phyloP scores from a whole-genome alignment of 2,113 vertebrate species.

The Malaclemys terrapin region DNA sequence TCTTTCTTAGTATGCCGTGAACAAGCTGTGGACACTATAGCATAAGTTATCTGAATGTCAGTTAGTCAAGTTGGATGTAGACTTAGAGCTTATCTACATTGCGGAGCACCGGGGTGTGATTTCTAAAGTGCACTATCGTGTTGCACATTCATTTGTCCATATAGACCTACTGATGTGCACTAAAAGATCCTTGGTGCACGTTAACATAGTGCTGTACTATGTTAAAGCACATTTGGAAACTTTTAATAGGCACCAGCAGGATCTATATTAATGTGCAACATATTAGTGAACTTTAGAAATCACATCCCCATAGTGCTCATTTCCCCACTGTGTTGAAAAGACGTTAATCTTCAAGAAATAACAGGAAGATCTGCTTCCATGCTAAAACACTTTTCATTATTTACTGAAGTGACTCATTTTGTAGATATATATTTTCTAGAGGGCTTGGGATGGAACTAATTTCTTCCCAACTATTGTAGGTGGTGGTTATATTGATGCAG shows the following conservation, averaged over 20 bases:
- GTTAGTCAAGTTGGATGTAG: neutral
- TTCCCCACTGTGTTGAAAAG: neutral
- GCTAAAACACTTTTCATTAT: neutral
- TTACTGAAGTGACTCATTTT: neutral
- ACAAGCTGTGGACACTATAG: accelerated
- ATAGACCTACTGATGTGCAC: neutral
- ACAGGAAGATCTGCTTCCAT: neutral
- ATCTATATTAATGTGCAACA: neutral
- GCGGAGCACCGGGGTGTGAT: neutral
- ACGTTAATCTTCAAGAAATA: neutral
- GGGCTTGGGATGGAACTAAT: neutral
- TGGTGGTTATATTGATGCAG: neutral
- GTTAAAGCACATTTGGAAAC: neutral
- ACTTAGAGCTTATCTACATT: neutral
- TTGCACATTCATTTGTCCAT: neutral
- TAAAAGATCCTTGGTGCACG: neutral
- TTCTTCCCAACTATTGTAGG: neutral
- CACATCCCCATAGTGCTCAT: neutral
- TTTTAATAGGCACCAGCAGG: neutral
- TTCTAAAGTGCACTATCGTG: neutral
- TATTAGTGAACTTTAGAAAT: neutral
- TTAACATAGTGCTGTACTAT: neutral
- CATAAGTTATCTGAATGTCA: neutral
- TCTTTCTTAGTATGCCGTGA: neutral
- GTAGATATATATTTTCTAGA: neutral